These are phyloP conservation scores for Phanerotoma sp. DNA, from an alignment of 2,888 invertebrate species.

Conservation along the genomic window DNA sequence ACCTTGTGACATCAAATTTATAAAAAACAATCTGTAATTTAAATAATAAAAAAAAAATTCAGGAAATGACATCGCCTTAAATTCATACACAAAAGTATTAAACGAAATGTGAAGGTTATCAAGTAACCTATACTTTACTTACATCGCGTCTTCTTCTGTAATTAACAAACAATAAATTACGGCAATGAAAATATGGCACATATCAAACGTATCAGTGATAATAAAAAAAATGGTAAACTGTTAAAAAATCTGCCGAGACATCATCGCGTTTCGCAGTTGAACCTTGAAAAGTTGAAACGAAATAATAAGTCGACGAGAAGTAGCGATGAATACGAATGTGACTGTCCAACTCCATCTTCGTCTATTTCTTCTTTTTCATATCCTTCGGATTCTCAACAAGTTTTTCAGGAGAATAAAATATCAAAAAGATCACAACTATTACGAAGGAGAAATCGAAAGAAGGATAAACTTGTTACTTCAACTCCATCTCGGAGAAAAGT, in stretches of 20 bases:
- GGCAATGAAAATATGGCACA: neutral
- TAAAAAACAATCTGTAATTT: neutral
- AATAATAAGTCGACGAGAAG: neutral
- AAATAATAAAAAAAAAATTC: neutral
- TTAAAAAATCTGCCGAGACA: neutral
- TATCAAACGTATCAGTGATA: neutral
- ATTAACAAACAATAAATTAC: neutral
- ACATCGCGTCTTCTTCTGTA: too few relatives aligned
- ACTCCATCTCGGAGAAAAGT: neutral
- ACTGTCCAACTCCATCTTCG: neutral
- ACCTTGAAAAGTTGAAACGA: neutral
- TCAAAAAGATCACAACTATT: neutral
- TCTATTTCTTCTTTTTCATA: too few relatives aligned
- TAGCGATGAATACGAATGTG: conserved; percentile 6
- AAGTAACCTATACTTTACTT: neutral
- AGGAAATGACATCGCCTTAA: neutral
- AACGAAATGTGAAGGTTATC: neutral
- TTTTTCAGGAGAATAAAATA: neutral
- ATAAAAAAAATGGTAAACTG: too few relatives aligned
- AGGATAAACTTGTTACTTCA: neutral
- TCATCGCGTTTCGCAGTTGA: neutral
- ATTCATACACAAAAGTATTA: neutral
- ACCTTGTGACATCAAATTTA: too few relatives aligned
- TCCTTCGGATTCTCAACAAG: neutral
- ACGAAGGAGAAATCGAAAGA: neutral